Base-by-base conservation (phyloP, 2,113 vertebrate genomes). In the Mesocricetus auratus region DNA sequence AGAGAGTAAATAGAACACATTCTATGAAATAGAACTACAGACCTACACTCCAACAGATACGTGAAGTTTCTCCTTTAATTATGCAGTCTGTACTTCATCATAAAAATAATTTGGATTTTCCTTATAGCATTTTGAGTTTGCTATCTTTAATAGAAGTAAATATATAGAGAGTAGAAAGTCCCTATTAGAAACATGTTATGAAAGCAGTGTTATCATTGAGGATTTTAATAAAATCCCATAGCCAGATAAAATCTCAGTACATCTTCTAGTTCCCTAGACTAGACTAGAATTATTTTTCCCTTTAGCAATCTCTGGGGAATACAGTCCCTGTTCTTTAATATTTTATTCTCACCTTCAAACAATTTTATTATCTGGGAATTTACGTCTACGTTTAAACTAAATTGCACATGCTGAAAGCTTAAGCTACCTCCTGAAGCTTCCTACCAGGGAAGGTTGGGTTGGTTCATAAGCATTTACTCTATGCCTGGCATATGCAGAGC, bases 221-320 rank as follows among this genome's bases (percentile, higher is more conserved):
- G 71, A 95, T 94, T 97, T 95, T 93, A 97, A 97, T 97, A 97
- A 97, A 97, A 95, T 94, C 86, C 86, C 95, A 15, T 53, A 86
- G 75, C 36, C 62, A 92, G 96, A 97, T 97, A 98, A 96, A 97
- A 97, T 96, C 96, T 97, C 47, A 92, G 92, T 73, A 96, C 15
- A 93, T 93, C 86, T 92, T 93, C 86, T 89, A 94, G 75, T 90
- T 50, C 90, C 81, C 74, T 77, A 81, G 24, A n/a, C 64, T 81
- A 74, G 86, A 93, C 81, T 77, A 96, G 66, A 93, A 94, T 96
- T 97, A 95, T 91, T 95, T 90, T 92, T 74, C 42, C 69, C 77
- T 86, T 93, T 77, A 90, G 45, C 77, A 56, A 94, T 95, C 89
- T 96, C 75, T 39, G 88, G 86, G 77, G 94, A 96, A 86, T 88